A percentile compares a stretch with the other conserved stretches of the same genome.
phyloP scores from a whole-genome alignment of 1,140 invertebrate genomes.

The Rhysida immarginata region DNA sequence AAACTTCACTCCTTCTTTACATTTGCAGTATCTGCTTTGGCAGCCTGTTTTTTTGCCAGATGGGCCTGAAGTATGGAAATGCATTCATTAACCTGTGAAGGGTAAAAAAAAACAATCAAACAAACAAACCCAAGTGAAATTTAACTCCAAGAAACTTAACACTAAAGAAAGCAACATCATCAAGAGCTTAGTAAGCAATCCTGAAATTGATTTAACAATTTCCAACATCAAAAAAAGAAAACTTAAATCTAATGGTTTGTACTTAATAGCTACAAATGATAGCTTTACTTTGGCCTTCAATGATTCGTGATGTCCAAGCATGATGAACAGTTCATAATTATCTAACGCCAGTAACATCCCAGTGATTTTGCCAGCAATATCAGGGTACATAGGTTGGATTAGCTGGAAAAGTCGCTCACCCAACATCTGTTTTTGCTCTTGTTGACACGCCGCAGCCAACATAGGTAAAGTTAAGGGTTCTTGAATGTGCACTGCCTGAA shows the following conservation, averaged over 20 bases:
- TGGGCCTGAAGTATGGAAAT: slow-evolving; percentile 93
- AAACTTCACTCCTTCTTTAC: slow-evolving; percentile 15
- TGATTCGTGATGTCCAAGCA: slow-evolving; percentile 92
- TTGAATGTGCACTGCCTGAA: slow-evolving; percentile 44
- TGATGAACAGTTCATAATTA: slow-evolving; percentile 93
- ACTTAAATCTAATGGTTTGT: too few relatives aligned
- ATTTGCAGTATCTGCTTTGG: slow-evolving; percentile 10
- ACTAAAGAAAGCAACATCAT: too few relatives aligned
- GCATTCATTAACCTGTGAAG: slow-evolving; percentile 68
- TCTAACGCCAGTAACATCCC: slow-evolving; percentile 99
- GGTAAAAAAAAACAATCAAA: too few relatives aligned
- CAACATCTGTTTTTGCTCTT: slow-evolving; percentile 98
- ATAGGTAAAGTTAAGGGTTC: slow-evolving; percentile 91
- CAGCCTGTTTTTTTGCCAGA: slow-evolving; percentile 62
- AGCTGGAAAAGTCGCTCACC: slow-evolving; percentile 95
- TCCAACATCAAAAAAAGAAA: too few relatives aligned
- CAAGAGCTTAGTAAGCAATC: too few relatives aligned
- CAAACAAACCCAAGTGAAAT: too few relatives aligned
- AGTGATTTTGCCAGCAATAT: slow-evolving; percentile 94
- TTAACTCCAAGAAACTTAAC: too few relatives aligned
- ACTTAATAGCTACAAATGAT: too few relatives aligned
- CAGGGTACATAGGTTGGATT: slow-evolving; percentile 81
- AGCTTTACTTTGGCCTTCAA: slow-evolving; percentile 70
- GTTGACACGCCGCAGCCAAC: slow-evolving; percentile 78
- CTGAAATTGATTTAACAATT: too few relatives aligned